These are phyloP conservation scores for Limosa lapponica DNA, from an alignment of 2,797 vertebrate species.

Conservation along the genomic window DNA sequence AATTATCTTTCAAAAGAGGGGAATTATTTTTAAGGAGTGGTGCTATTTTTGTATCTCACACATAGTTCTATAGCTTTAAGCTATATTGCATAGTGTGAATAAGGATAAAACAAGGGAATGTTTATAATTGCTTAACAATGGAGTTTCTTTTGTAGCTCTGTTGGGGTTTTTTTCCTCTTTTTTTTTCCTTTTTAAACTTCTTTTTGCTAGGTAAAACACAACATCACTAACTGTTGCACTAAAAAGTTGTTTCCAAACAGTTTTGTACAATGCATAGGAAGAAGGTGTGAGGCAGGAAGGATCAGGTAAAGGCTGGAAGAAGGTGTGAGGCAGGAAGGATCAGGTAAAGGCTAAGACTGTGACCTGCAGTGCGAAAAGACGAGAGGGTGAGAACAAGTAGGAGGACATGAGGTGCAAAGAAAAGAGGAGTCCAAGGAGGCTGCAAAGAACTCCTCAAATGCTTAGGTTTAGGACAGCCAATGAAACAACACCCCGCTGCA, in stretches of 20 bases:
- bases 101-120: not conserved
- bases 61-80: not conserved
- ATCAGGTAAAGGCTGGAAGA: not conserved
- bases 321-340: not conserved
- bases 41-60: not conserved
- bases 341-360: not conserved
- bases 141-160: not conserved
- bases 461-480: not conserved
- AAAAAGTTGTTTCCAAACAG: not conserved
- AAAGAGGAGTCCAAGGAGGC: not conserved
- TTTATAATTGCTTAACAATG: not conserved
- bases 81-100: not conserved
- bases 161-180: too few species aligned
- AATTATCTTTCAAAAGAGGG: not conserved
- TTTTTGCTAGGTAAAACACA: not conserved
- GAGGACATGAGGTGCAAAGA: not conserved
- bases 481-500: not conserved
- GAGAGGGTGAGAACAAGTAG: not conserved
- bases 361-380: not conserved
- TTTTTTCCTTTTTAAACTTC: not conserved
- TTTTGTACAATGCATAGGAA: not conserved
- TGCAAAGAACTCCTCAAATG: not conserved
- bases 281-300: not conserved
- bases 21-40: not conserved
- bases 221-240: not conserved